Base-by-base conservation (phyloP, 35 echinoderm and acorn worm species). In the Diadema setosum region DNA sequence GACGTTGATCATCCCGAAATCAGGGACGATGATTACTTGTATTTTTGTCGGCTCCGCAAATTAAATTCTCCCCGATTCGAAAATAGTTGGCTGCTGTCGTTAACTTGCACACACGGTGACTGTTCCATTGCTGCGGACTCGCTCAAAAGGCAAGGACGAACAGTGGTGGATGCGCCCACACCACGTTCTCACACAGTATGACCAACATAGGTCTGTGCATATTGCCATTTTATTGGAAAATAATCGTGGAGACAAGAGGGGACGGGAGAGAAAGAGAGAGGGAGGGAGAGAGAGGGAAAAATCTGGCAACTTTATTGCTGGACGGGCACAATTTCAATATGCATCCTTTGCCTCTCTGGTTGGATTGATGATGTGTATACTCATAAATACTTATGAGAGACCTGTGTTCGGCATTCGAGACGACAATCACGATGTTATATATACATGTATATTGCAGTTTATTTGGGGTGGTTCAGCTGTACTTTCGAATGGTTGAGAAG, bases 391-490 rank as follows among this genome's bases (percentile, higher is more conserved):
- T 33, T 67, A 67, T 67, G 63, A 67, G 23, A 34, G 58, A 33
- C n/a, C n/a, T n/a, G n/a, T n/a, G n/a, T n/a, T n/a, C n/a, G 63
- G 26, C 30, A 67, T 67, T 29, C 27, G 63, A 34, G 21, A 29
- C 30, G 63, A 16, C 30, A 67, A 33, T 29, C 27, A 34, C 27
- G 21, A 29, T 33, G 63, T 14, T 6, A 14, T 67, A 65, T 65
- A 67, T 67, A 34, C 63, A n/a, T 67, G 63, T 67, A 26, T 32
- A 67, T 67, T 67, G 36, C 25, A 78, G 15, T 78, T 78, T 78
- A 78, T 78, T 78, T 78, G 29, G 34, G 73, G 30, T 78, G 44
- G 73, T 78, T 78, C 73, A 78, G 27, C 73, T 78, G 73, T 78
- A 78, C 73, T 78, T 67, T 67, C 12, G 12, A 67, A 33, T 67